These are phyloP conservation scores for Trichogramma evanescens DNA, from an alignment of 2,888 invertebrate species.

Conservation along the genomic window DNA sequence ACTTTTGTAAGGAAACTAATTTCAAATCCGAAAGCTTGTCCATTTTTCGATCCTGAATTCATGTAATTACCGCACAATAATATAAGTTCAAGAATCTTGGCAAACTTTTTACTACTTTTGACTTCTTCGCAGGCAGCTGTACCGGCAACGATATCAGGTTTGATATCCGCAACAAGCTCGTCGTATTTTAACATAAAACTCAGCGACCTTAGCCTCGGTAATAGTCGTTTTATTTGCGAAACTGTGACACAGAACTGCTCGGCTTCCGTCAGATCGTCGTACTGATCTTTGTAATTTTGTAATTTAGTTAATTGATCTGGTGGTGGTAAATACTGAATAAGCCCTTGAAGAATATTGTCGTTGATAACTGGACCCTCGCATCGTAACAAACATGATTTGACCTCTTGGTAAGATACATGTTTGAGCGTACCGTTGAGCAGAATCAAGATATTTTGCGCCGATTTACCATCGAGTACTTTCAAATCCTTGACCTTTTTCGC, in stretches of 20 bases:
- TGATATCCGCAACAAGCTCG: slow-evolving; percentile 80
- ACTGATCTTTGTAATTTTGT: slow-evolving; percentile 69
- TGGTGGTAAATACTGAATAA: slow-evolving; percentile 86
- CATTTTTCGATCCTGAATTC: slow-evolving; percentile 92
- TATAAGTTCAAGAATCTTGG: slow-evolving; percentile 80
- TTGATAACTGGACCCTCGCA: slow-evolving; percentile 83
- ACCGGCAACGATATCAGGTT: slow-evolving; percentile 89
- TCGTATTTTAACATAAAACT: slow-evolving; percentile 82
- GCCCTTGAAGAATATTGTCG: slow-evolving; percentile 79
- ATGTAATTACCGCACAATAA: slow-evolving; percentile 91
- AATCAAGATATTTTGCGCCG: slow-evolving; percentile 87
- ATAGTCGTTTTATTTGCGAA: slow-evolving; percentile 78
- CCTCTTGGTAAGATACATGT: slow-evolving; percentile 74
- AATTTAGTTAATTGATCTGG: slow-evolving; percentile 83
- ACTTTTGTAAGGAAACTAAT: slow-evolving; percentile 93
- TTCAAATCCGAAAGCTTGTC: slow-evolving; percentile 92
- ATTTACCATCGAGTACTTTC: slow-evolving; percentile 85
- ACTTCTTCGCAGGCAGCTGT: slow-evolving; percentile 95
- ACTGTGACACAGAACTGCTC: slow-evolving; percentile 92
- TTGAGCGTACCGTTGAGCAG: slow-evolving; percentile 79
- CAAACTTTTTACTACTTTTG: slow-evolving; percentile 81
- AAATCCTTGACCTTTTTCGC: slow-evolving; percentile 85
- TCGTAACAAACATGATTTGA: slow-evolving; percentile 71
- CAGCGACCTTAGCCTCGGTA: slow-evolving; percentile 79
- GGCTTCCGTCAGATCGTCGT: slow-evolving; percentile 79